Percentiles rank a stretch among this genome's conserved stretches.
phyloP scores from a whole-genome alignment of 1,140 invertebrate genomes.

The Apocrypta bakeri region DNA sequence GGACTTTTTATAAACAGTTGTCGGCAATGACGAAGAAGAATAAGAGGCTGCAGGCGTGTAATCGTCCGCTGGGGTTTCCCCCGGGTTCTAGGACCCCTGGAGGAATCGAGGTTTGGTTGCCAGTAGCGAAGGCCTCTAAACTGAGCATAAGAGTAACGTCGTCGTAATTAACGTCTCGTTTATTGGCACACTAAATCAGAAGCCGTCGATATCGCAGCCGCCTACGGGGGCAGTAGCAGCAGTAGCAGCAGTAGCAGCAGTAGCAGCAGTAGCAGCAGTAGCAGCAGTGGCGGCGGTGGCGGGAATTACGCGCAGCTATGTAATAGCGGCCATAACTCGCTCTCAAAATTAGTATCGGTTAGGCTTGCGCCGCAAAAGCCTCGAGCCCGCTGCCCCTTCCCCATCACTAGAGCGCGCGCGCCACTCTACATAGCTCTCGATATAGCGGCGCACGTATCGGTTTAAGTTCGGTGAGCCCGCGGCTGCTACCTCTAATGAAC shows the following conservation, averaged over 20 bases:
- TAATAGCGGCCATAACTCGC: slow-evolving; percentile 65
- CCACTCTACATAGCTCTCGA: background rate
- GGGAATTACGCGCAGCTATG: slow-evolving; percentile 55
- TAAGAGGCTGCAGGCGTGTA: background rate
- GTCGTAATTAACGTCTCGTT: slow-evolving; percentile 55
- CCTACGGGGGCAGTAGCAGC: background rate
- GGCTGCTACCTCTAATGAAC: slow-evolving; percentile 31
- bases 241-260: slow-evolving; percentile 15
- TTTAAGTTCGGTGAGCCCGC: slow-evolving; percentile 25
- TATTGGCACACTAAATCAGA: slow-evolving; percentile 65
- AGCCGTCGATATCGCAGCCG: slow-evolving; percentile 60
- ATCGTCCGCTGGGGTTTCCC: background rate
- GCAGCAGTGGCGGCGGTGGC: slow-evolving; percentile 30
- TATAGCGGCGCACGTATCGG: background rate
- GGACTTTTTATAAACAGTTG: background rate
- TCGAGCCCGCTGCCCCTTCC: background rate
- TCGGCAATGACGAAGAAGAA: slow-evolving; percentile 37
- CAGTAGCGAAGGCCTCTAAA: slow-evolving; percentile 13
- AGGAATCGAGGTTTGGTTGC: background rate
- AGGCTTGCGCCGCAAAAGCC: slow-evolving; percentile 46
- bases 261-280: background rate
- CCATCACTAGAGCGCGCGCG: no score
- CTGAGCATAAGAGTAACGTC: slow-evolving; percentile 50
- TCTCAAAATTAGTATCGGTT: slow-evolving; percentile 68
- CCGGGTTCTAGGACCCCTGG: background rate